Evolutionary conservation across 2,888 invertebrate species (phyloP), one percentile per base, ranked within the genome.

Genomic region (Emesis furor): DNA sequence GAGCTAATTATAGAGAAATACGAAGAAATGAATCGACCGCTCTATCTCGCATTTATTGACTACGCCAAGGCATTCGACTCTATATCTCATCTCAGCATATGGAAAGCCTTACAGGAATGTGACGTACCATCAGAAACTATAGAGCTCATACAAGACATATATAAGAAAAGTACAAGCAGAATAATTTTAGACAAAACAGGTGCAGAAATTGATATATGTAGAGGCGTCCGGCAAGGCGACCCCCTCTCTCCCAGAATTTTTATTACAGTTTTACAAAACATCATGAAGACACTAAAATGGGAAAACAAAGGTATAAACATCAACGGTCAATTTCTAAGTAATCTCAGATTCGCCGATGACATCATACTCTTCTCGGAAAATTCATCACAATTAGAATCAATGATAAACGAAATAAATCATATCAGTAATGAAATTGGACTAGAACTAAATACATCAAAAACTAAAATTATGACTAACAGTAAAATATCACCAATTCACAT

Each of bases 41-140:
- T 24, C 24, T 24, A 24, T 24, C 24, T 24, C 24, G 24, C 24
- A 24, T 24, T 24, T 24, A 24, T 24, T 24, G 24, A 24, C 24
- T 24, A 24, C 24, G 24, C 24, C 24, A 24, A 24, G 24, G 24
- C 24, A 24, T 24, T 24, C 24, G 24, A 24, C 24, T 24, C 24
- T 24, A 24, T 24, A 24, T 24, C 24, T 24, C 24, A 24, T 24
- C 24, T 24, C 24, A 24, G 24, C 24, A 24, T 24, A 37, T 81
- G 76, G 72, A 81, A 51, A 59, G 81, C 76, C 67, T 30, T 81
- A 67, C 67, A 76, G 4, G 65, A 81, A 67, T 77, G 74, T 17
- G 55, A 78, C 6, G 67, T 78, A 65, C 78, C 78, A 55, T 35
- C 74, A 65, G 81, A 81, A 73, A 81, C 65, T 51, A 81, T 78